Base-by-base conservation (phyloP, 2,113 vertebrate genomes). In the Oryzias javanicus region DNA sequence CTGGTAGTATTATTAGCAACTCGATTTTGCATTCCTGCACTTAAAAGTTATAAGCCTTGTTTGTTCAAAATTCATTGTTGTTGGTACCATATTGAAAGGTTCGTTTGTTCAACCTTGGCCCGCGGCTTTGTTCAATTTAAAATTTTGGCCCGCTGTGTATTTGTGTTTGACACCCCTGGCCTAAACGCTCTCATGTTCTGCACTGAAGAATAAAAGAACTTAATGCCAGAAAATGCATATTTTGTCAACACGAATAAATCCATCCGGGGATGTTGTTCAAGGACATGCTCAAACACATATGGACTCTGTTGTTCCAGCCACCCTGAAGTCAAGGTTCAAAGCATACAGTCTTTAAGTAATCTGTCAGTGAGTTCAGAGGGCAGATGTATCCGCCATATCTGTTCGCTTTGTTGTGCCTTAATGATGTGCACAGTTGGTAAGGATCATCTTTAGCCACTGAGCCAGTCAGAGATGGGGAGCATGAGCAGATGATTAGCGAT, bases 401-500 rank as follows among this genome's bases (percentile, higher is more conserved):
- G 19, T 50, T 58, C 12, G 8, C 24, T 35, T 17, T 40, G 35
- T 40, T 60, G 67, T 69, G 71, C 52, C 50, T 60, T 25, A 20
- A 55, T 54, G 56, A 58, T 59, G 68, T 72, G 69, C 70, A 62
- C 72, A 80, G 81, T 83, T 76, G 80, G 53, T 74, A 72, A 63
- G 66, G 64, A 80, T 86, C 75, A 79, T 76, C 74, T 78, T 71
- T 74, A 68, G 75, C 65, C 75, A 59, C 68, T 72, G 78, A 85
- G 72, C 72, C 70, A 76, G 55, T 76, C 71, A 76, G 73, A 78
- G 71, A 85, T 66, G 79, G 69, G 70, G 68, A 77, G 72, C 56
- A 81, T 80, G 80, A 86, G 61, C 76, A 78, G 75, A 85, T 82
- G 83, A 87, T 87, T 82, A 78, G 77, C 81, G 80, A 86, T 80